A percentile compares a stretch with the other conserved stretches of the same genome.
These are phyloP conservation scores for Heliconius hewitsoni DNA, from an alignment of 1,140 invertebrate genomes.

Conservation along the genomic window DNA sequence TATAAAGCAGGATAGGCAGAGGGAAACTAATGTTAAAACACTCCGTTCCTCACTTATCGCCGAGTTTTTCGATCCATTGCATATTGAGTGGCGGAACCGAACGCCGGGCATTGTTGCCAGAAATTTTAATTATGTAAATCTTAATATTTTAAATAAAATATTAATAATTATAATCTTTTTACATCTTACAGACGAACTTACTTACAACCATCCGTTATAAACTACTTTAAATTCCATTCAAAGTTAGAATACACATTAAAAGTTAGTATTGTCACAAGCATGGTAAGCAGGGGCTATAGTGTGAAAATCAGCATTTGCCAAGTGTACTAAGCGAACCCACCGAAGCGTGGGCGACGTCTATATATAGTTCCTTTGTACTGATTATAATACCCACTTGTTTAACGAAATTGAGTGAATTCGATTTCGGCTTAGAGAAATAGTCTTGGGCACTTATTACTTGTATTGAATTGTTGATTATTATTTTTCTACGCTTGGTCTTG, in stretches of 20 bases:
- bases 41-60: no score
- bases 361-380: constrained; percentile 26
- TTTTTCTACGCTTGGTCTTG: no score
- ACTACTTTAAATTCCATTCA: not conserved
- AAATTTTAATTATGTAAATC: no score
- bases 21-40: no score
- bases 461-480: not conserved
- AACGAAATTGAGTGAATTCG: not conserved
- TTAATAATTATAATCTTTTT: not conserved
- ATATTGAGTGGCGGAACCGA: no score
- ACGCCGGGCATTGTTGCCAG: no score
- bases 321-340: constrained; percentile 1
- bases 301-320: constrained; percentile 24
- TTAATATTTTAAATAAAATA: no score
- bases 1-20: no score
- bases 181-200: not conserved
- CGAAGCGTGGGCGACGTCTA: constrained; percentile 27
- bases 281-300: constrained; percentile 9
- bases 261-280: constrained; percentile 2
- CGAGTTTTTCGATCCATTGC: no score
- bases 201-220: not conserved
- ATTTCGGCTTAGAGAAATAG: not conserved
- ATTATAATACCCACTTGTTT: constrained; percentile 26
- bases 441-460: not conserved
- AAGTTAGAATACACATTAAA: constrained; percentile 5